Evolutionary conservation across 2,888 invertebrate species (phyloP).

Genomic region (Cheilosia variabilis): DNA sequence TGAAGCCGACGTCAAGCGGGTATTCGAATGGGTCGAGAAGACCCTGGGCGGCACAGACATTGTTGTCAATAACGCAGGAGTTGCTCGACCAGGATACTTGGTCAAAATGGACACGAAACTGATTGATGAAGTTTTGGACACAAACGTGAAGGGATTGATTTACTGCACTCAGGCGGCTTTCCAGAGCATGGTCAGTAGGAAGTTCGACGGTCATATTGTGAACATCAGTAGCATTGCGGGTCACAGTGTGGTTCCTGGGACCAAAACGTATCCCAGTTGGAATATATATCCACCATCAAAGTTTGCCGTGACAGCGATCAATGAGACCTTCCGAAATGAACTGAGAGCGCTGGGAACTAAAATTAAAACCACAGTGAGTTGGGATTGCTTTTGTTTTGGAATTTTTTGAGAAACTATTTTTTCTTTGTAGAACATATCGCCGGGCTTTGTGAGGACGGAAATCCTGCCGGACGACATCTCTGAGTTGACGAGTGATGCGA

Average conservation of each 20-base stretch:
- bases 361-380: conserved; percentile 82
- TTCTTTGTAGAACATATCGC: conserved; percentile 29
- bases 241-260: conserved; percentile 71
- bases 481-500: conserved; percentile 72
- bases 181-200: conserved; percentile 82
- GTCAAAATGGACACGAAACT: conserved; percentile 35
- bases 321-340: conserved; percentile 81
- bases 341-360: conserved; percentile 79
- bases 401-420: not conserved
- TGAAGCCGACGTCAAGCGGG: conserved; percentile 84
- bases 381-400: not conserved
- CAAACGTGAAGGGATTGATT: conserved; percentile 82
- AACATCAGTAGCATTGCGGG: conserved; percentile 80
- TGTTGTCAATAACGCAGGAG: conserved; percentile 85
- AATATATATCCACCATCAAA: conserved; percentile 81
- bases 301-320: conserved; percentile 80
- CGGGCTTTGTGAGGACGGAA: conserved; percentile 35
- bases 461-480: conserved; percentile 72
- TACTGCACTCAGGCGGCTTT: conserved; percentile 83
- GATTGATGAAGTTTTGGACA: conserved; percentile 80
- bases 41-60: conserved; percentile 85
- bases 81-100: conserved; percentile 73
- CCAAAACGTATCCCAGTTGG: conserved; percentile 46
- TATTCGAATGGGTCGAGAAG: conserved; percentile 84
- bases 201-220: conserved; percentile 83